Evolutionary conservation across 2,888 invertebrate species (phyloP).

Genomic region (Automeris io): DNA sequence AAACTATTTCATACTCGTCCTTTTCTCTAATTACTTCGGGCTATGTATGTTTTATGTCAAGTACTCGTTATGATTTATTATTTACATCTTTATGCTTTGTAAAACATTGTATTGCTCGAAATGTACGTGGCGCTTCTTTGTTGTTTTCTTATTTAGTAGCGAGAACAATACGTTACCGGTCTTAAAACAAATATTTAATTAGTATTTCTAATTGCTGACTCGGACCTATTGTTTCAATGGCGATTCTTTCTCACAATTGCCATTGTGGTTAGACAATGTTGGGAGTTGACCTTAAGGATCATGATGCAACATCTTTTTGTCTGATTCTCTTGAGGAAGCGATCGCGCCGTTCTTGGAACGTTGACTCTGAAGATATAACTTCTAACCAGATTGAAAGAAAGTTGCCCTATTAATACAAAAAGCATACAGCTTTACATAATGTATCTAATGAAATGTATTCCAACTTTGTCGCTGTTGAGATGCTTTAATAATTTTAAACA

Average conservation of each 20-base stretch:
- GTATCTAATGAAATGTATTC: too few relatives aligned
- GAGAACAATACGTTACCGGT: slow-evolving; percentile 39
- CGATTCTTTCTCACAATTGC: slow-evolving; percentile 71
- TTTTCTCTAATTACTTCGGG: too few relatives aligned
- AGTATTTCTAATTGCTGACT: slow-evolving; percentile 63
- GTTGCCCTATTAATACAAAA: too few relatives aligned
- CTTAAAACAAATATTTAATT: slow-evolving; percentile 63
- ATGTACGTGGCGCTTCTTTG: slow-evolving; percentile 25
- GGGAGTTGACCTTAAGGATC: slow-evolving; percentile 67
- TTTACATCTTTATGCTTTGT: background rate
- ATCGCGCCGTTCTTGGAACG: slow-evolving; percentile 30
- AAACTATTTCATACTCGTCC: too few relatives aligned
- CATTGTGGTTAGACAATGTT: slow-evolving; percentile 71
- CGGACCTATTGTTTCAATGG: slow-evolving; percentile 55
- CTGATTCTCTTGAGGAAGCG: slow-evolving; percentile 31
- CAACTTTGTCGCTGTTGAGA: too few relatives aligned
- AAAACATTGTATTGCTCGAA: slow-evolving; percentile 8
- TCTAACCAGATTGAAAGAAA: background rate
- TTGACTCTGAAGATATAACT: slow-evolving; percentile 18
- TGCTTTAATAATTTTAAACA: too few relatives aligned
- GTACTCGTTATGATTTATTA: too few relatives aligned
- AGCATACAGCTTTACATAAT: too few relatives aligned
- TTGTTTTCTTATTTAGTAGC: slow-evolving; percentile 35
- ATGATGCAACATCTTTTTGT: slow-evolving; percentile 51
- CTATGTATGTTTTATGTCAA: too few relatives aligned